Evolutionary conservation across 2,797 vertebrate species (phyloP).

Genomic region (Pteronotus mesoamericanus): DNA sequence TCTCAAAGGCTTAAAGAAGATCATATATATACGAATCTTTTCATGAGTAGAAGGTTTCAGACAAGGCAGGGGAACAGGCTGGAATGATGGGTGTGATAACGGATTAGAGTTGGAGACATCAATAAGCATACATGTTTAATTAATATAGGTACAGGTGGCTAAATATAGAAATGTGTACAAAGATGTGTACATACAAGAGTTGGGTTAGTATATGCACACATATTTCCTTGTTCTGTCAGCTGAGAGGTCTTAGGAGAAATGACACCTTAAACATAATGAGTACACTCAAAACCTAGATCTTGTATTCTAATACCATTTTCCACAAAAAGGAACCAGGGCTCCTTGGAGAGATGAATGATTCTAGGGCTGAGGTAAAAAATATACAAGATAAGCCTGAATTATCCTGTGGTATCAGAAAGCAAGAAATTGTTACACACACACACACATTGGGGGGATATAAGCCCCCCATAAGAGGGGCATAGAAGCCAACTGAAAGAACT

Average conservation of each 20-base stretch:
- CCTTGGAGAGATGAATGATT: not conserved
- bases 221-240: not conserved
- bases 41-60: not conserved
- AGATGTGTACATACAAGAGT: not conserved
- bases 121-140: conserved; percentile 10
- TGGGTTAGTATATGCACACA: not conserved
- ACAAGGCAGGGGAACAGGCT: not conserved
- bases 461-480: not conserved
- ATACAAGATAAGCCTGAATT: not conserved
- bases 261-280: not conserved
- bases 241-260: not conserved
- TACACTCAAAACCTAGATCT: not conserved
- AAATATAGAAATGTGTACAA: not conserved
- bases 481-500: not conserved
- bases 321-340: not conserved
- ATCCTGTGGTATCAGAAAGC: not conserved
- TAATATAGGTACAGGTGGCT: not conserved
- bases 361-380: not conserved
- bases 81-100: not conserved
- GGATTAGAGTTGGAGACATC: not conserved
- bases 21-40: not conserved
- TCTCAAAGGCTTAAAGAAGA: not conserved
- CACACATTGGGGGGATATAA: not conserved
- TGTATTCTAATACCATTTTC: not conserved
- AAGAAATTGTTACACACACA: not conserved